Evolutionary conservation across 1,140 invertebrate genomes (phyloP), one percentile per base, ranked within the genome.

Genomic region (Anagrus nilaparvatae): DNA sequence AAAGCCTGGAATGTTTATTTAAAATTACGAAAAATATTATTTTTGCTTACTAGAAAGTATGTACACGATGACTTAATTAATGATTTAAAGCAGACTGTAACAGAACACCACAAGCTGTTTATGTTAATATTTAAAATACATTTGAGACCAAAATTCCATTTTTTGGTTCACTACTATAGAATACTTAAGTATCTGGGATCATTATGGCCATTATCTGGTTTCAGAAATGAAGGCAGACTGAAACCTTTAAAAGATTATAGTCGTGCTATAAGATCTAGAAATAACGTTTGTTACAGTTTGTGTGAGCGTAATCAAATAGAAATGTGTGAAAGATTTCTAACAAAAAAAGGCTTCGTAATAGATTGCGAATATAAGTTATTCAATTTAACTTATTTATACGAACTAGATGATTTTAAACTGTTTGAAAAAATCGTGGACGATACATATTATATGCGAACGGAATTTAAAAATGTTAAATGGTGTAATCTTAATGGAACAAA

Each of bases 141-240:
- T 17, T 27, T 48, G 2, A 44, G 21, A 23, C 42, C 43, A 3
- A 48, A 48, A 36, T 40, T 42, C 30, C 47, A 48, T 30, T 42
- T 42, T 3, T 27, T 48, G n/a, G 25, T 31, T 1, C 47, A 48
- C 35, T 41, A 44, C n/a, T 29, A 24, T 12, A 13, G 20, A 9
- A 5, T 42, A 9, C 44, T 48, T 25, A 2, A 12, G 4, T 30
- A 34, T 24, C 27, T 44, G 23, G 39, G 47, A 8, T 30, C 47
- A 2, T 18, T 48, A n/a, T 34, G 25, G 23, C 17, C 37, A 10
- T 33, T 42, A 6, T 44, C 33, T 16, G 14, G 33, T 4, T 39
- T 48, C 29, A 5, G 46, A 7, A 23, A 12, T 6, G 46, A 47
- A 36, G 36, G 24, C 4, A 47, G 36, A 27, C 46, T 43, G 30